phyloP scores from a whole-genome alignment of 2,113 vertebrate species.

The Siniperca chuatsi region DNA sequence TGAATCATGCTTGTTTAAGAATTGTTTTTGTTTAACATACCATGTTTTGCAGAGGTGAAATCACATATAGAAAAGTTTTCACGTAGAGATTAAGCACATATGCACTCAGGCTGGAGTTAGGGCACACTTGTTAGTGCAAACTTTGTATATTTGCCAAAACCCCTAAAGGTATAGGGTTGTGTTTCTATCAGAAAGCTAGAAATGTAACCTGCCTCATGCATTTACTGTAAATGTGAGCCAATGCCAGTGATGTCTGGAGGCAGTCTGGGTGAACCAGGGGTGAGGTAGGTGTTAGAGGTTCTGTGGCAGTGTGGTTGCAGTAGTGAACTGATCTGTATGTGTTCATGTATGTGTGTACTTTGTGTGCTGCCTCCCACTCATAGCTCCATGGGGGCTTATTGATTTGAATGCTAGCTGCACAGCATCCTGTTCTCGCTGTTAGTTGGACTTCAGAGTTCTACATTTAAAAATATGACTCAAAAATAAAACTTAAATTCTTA shows the following conservation, averaged over 20 bases:
- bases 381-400: slow-evolving; percentile 55
- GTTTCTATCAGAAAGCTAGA: slow-evolving; percentile 61
- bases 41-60: slow-evolving; percentile 3
- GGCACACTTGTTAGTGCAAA: slow-evolving; percentile 35
- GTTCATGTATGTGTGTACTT: slow-evolving; percentile 34
- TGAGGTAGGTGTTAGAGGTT: slow-evolving; percentile 49
- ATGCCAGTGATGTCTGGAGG: slow-evolving; percentile 62
- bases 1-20: neutral
- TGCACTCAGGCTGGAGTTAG: slow-evolving; percentile 12
- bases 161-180: slow-evolving; percentile 44
- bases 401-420: slow-evolving; percentile 62
- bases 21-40: slow-evolving; percentile 18
- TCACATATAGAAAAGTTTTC: slow-evolving; percentile 14
- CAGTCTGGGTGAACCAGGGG: slow-evolving; percentile 58
- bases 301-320: slow-evolving; percentile 12
- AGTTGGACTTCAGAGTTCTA: slow-evolving; percentile 41
- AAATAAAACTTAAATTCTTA: neutral
- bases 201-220: slow-evolving; percentile 61
- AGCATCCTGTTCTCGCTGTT: slow-evolving; percentile 39
- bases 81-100: slow-evolving; percentile 28
- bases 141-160: slow-evolving; percentile 61
- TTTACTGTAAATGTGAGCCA: slow-evolving; percentile 62
- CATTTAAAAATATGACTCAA: slow-evolving; percentile 6
- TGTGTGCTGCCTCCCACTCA: slow-evolving; percentile 66
- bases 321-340: slow-evolving; percentile 40